These are phyloP conservation scores for Morone saxatilis DNA, from an alignment of 2,113 vertebrate species.

Conservation along the genomic window DNA sequence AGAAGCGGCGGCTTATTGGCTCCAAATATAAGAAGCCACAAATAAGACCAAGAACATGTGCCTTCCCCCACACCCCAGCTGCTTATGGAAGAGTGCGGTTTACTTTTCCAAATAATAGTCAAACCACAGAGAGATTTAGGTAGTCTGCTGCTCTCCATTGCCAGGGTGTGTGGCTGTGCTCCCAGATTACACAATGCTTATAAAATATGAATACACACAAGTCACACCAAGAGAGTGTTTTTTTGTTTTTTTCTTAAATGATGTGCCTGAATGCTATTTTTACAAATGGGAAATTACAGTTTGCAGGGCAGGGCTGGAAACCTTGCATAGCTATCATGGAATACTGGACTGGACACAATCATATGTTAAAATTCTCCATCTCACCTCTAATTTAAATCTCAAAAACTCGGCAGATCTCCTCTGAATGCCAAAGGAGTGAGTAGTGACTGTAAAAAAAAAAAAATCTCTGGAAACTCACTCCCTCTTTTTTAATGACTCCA, in stretches of 20 bases:
- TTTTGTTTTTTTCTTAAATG: conserved; percentile 33
- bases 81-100: conserved; percentile 69
- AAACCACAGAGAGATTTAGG: conserved; percentile 73
- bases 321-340: conserved; percentile 36
- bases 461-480: conserved; percentile 77
- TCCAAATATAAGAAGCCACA: conserved; percentile 62
- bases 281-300: conserved; percentile 48
- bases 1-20: conserved; percentile 52
- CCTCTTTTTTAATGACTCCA: conserved; percentile 78
- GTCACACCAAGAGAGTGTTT: conserved; percentile 40
- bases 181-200: conserved; percentile 71
- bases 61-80: conserved; percentile 42
- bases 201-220: conserved; percentile 63
- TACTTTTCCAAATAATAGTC: conserved; percentile 75
- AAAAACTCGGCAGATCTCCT: conserved; percentile 54
- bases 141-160: conserved; percentile 57
- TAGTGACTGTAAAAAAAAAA: conserved; percentile 39
- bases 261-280: conserved; percentile 56
- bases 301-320: conserved; percentile 59
- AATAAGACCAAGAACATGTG: conserved; percentile 69
- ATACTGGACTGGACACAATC: conserved; percentile 59
- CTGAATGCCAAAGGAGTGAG: conserved; percentile 64
- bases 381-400: conserved; percentile 75
- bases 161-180: conserved; percentile 65
- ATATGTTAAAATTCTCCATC: conserved; percentile 63